phyloP scores from a whole-genome alignment of 2,888 invertebrate species.

The Sinopyrophorus schimmeli region DNA sequence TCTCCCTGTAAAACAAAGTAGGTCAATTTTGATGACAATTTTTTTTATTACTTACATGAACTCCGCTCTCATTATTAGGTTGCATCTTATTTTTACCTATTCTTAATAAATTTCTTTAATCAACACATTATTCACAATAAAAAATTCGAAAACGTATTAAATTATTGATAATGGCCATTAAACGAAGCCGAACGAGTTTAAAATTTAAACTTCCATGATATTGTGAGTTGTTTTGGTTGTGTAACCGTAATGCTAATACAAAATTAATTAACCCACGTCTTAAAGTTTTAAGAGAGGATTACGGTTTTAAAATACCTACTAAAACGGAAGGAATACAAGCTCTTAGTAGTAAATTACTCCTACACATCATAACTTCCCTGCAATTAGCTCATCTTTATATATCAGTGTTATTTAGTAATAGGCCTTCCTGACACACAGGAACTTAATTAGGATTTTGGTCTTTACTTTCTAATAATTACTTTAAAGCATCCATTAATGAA shows the following conservation, averaged over 20 bases:
- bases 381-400: slow-evolving; percentile 21
- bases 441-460: background rate
- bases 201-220: slow-evolving; percentile 8
- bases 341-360: slow-evolving; percentile 22
- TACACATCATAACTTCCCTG: slow-evolving; percentile 23
- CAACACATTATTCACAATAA: too few species aligned
- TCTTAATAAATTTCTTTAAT: too few species aligned
- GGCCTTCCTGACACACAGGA: slow-evolving; percentile 1
- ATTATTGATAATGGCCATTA: slow-evolving; percentile 12
- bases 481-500: too few species aligned
- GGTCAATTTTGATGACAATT: slow-evolving; percentile 2
- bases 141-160: too few species aligned
- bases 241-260: slow-evolving; percentile 24
- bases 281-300: slow-evolving; percentile 26
- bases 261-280: slow-evolving; percentile 33
- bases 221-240: slow-evolving; percentile 5
- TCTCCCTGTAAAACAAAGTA: background rate
- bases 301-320: slow-evolving; percentile 22
- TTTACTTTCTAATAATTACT: background rate
- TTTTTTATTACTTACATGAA: too few species aligned
- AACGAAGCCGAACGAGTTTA: slow-evolving; percentile 6
- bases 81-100: too few species aligned
- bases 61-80: too few species aligned
- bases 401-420: slow-evolving; percentile 8
- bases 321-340: slow-evolving; percentile 23